Evolutionary conservation across 2,888 invertebrate genomes (phyloP), one percentile per base, ranked within the genome.

Genomic region (Ecdyonurus torrentis): DNA sequence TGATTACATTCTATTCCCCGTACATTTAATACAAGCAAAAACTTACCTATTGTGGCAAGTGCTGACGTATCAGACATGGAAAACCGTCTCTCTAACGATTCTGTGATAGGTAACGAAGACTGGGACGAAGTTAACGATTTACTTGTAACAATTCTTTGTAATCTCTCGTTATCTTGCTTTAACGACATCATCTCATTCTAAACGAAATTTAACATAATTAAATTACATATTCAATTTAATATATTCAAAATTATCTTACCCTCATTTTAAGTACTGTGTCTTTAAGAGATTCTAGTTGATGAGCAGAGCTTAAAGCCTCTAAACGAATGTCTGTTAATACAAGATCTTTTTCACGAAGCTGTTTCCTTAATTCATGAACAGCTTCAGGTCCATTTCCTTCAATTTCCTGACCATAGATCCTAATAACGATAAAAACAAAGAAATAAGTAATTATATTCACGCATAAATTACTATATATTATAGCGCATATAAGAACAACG

Each of bases 191-290:
- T 97, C 78, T 99, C 97, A 74, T 86, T 89, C 91, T 91, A 77
- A 68, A 67, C 68, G 68, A 66, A 63, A 63, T 62, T 24, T 22
- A 50, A 37, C n/a, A 62, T 15, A n/a, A 22, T 25, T n/a, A 24
- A 52, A 23, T 50, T 15, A 58, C 10, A 24, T 23, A 25, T 25
- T 23, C 23, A 22, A 58, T 15, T 59, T 59, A 5, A 18, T 7
- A 58, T 61, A 19, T 62, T 63, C 19, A 24, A 20, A 59, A 2
- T 22, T 18, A 37, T 75, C 81, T 75, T 77, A 91, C 91, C 79
- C 94, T 87, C 92, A 98, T 94, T 77, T 93, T 93, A 75, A 90
- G 92, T 72, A 99, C 93, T 61, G 95, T 93, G 72, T 99, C 98
- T 74, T 94, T 90, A 22, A 98, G 81, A 69, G 91, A 94, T 75